A percentile compares a stretch with the other conserved stretches of the same genome.
Evolutionary conservation across 2,888 invertebrate genomes (phyloP).

Genomic region (Idaea straminata): DNA sequence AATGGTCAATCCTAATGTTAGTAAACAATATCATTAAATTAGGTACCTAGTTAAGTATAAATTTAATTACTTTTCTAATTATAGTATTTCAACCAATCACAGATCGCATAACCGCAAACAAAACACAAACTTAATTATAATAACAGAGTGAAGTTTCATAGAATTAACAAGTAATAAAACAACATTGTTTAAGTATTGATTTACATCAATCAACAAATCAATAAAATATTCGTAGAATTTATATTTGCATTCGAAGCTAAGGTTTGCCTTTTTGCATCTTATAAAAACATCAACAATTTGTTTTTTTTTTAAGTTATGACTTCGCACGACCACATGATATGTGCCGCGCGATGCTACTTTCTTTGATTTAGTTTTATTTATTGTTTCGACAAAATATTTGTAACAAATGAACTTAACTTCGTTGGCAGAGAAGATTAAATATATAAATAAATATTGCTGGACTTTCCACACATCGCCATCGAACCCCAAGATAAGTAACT

Average conservation of each 20-base stretch:
- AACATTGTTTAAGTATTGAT: conserved; percentile 27
- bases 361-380: too few species aligned
- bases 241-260: conserved; percentile 26
- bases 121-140: conserved; percentile 6
- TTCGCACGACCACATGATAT: too few species aligned
- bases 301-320: too few species aligned
- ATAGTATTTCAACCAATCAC: conserved; percentile 3
- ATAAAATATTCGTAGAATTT: background rate
- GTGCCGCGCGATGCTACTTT: too few species aligned
- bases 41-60: background rate
- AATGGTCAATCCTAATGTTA: too few species aligned
- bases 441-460: too few species aligned
- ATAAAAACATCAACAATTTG: too few species aligned
- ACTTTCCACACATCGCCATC: too few species aligned
- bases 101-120: conserved; percentile 9
- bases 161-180: conserved; percentile 41
- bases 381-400: too few species aligned
- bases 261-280: conserved; percentile 5
- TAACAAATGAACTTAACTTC: too few species aligned
- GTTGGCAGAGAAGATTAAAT: too few species aligned
- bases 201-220: conserved; percentile 29
- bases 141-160: conserved; percentile 9
- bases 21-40: background rate
- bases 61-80: background rate
- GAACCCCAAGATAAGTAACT: too few species aligned